phyloP scores from a whole-genome alignment of 2,888 invertebrate species.

The Lithophane socia region DNA sequence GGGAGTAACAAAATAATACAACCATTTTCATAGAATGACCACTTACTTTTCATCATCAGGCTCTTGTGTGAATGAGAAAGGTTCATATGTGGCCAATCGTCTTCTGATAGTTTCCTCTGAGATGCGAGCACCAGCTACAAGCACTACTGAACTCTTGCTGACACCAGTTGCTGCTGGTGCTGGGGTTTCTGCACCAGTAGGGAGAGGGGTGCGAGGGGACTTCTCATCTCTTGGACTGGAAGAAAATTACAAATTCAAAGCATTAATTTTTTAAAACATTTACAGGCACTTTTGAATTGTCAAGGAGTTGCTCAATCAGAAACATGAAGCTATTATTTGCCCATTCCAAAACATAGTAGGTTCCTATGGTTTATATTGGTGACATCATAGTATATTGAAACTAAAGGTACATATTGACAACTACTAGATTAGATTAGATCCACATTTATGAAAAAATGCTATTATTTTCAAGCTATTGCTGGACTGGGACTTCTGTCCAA shows the following conservation, averaged over 20 bases:
- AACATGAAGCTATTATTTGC: not conserved
- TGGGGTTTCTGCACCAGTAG: constrained; percentile 74
- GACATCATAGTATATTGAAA: not conserved
- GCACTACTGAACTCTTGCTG: constrained; percentile 78
- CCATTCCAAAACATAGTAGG: not conserved
- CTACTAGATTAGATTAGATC: not conserved
- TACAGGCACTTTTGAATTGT: not conserved
- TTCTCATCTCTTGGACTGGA: constrained; percentile 80
- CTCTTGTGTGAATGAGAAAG: constrained; percentile 84
- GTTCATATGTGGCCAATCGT: constrained; percentile 83
- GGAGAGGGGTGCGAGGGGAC: constrained; percentile 66
- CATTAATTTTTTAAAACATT: not conserved
- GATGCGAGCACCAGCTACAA: constrained; percentile 81
- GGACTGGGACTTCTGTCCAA: not conserved
- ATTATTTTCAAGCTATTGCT: too few species aligned
- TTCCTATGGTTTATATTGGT: not conserved
- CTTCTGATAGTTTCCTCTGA: constrained; percentile 86
- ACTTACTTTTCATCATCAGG: constrained; percentile 85
- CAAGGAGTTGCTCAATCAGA: not conserved
- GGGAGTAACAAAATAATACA: not conserved
- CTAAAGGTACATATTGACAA: not conserved
- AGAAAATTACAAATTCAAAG: constrained; percentile 2
- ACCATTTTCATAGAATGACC: not conserved
- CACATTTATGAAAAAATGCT: not conserved
- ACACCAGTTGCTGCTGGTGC: constrained; percentile 59